Evolutionary conservation across 2,797 vertebrate genomes (phyloP).

Genomic region (Melanotaenia trifasciata): DNA sequence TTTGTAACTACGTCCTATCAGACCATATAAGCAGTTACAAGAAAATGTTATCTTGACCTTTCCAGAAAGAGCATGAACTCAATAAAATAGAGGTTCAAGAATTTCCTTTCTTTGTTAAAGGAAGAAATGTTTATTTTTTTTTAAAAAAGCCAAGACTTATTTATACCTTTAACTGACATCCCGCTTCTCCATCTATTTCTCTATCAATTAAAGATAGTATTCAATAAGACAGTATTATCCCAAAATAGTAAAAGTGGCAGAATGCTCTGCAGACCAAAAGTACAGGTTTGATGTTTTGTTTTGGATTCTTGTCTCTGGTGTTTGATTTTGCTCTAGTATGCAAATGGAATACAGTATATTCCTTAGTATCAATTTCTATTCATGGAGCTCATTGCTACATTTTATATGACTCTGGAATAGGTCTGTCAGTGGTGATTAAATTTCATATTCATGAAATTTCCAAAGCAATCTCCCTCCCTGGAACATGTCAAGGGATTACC

Average conservation of each 20-base stretch:
- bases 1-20: conserved; percentile 36
- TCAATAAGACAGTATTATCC: conserved; percentile 17
- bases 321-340: conserved; percentile 28
- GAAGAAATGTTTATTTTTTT: not conserved
- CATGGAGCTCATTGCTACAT: conserved; percentile 30
- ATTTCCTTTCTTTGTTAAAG: conserved; percentile 31
- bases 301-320: not conserved
- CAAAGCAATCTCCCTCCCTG: conserved; percentile 64
- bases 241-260: conserved; percentile 1
- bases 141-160: not conserved
- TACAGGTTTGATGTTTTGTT: not conserved
- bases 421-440: conserved; percentile 63
- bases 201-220: conserved; percentile 22
- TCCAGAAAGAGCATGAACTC: conserved; percentile 19
- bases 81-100: conserved; percentile 8
- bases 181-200: conserved; percentile 3
- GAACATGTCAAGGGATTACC: conserved; percentile 68
- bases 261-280: conserved; percentile 5
- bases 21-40: conserved; percentile 30
- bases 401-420: conserved; percentile 55
- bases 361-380: conserved; percentile 64
- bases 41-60: conserved; percentile 43
- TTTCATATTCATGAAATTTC: conserved; percentile 78
- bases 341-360: conserved; percentile 50
- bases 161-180: conserved; percentile 6